Percentiles rank a stretch among this genome's conserved stretches.
These are phyloP conservation scores for Picus viridis DNA, from an alignment of 2,797 vertebrate species.

Conservation along the genomic window DNA sequence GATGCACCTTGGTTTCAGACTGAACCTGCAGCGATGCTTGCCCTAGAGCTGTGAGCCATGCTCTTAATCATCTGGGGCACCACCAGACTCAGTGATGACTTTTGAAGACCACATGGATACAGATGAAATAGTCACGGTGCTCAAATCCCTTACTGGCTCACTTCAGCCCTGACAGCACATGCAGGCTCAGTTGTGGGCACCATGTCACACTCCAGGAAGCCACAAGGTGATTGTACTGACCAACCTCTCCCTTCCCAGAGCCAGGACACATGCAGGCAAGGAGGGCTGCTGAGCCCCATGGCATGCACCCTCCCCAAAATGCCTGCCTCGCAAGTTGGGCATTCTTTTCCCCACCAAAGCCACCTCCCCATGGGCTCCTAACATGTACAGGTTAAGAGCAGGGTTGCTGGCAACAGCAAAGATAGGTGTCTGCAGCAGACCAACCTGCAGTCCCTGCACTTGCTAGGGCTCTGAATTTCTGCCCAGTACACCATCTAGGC, in stretches of 20 bases:
- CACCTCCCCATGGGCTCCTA: not conserved
- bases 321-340: accelerated
- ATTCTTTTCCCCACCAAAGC: not conserved
- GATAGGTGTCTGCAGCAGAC: not conserved
- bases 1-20: not conserved
- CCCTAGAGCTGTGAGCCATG: not conserved
- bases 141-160: not conserved
- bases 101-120: not conserved
- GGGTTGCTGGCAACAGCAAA: not conserved
- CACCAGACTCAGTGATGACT: not conserved
- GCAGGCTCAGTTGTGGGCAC: not conserved
- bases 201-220: accelerated
- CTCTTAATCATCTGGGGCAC: not conserved
- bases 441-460: accelerated
- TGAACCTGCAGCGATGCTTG: not conserved
- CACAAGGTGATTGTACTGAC: accelerated
- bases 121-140: not conserved
- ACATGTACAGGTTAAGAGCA: not conserved
- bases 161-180: not conserved
- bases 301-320: not conserved
- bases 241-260: not conserved
- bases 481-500: accelerated
- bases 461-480: not conserved
- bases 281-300: not conserved
- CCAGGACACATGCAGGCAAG: not conserved